Percentiles rank a stretch among this genome's conserved stretches.
These are phyloP conservation scores for Eriosoma lanigerum DNA, from an alignment of 1,140 invertebrate species.

Conservation along the genomic window DNA sequence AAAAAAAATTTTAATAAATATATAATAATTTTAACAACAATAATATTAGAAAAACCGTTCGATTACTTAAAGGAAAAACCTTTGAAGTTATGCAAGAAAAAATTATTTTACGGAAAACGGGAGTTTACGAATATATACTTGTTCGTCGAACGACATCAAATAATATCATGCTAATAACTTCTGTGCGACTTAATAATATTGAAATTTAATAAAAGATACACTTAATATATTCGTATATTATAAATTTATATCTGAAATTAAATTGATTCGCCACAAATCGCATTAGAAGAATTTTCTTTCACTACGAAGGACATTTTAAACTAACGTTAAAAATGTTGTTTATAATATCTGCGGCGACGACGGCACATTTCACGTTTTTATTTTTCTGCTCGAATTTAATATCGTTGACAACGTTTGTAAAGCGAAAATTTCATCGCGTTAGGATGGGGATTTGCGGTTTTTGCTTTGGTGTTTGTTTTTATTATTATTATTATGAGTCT, in stretches of 20 bases:
- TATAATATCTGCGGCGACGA: background rate
- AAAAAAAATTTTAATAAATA: too few relatives aligned
- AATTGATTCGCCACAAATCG: conserved; percentile 3
- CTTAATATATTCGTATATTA: too few relatives aligned
- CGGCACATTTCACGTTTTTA: background rate
- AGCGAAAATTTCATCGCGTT: background rate
- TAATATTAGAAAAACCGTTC: background rate
- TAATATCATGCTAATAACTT: too few relatives aligned
- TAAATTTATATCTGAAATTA: background rate
- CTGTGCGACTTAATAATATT: background rate
- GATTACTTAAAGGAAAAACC: background rate
- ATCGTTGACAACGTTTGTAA: background rate
- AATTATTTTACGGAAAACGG: background rate
- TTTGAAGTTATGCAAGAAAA: background rate
- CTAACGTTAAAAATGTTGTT: background rate
- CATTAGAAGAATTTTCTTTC: too few relatives aligned
- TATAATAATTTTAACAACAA: too few relatives aligned
- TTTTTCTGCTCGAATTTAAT: conserved; percentile 11
- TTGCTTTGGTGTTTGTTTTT: conserved; percentile 7
- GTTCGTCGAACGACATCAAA: background rate
- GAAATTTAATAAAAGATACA: background rate
- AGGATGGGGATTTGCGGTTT: background rate
- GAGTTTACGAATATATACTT: background rate
- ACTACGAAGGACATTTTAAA: too few relatives aligned
- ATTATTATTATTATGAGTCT: conserved; percentile 29